Base-by-base conservation (phyloP, 2,113 vertebrate species). In the Mormyrus lacerda region DNA sequence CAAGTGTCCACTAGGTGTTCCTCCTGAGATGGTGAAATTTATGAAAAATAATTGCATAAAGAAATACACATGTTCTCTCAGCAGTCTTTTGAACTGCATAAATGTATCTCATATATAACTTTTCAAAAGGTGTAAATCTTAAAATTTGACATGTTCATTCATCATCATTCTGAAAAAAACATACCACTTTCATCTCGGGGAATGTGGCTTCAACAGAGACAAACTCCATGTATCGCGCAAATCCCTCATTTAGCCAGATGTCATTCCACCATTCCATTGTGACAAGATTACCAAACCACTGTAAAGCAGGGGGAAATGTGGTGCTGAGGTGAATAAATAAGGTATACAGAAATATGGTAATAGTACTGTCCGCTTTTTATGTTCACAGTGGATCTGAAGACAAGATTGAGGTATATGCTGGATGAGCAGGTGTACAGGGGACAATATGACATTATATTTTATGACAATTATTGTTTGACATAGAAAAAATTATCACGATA, bases 281-380 rank as follows among this genome's bases (percentile, higher is more conserved):
- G 89, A 96, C 95, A 91, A 96, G 91, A 90, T 95, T 95, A 69
- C 95, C 95, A 91, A 96, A 96, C 95, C 95, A 96, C 95, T 96
- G 91, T 58, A 88, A 86, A 11, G 48, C 45, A 45, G 42, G 42
- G 24, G 27, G 21, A 88, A n/a, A 48, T 24, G 44, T 47, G 21
- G 61, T 39, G 55, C 55, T 2, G 87, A n/a, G 21, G 73, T 69
- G 42, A 69, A 45, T 21, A 45, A 24, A 13, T 24, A 17, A 17
- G 11, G 45, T 10, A 44, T 24, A 51, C 39, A 8, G 53, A 13
- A 88, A 35, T 65, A 24, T 44, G 15, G 55, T n/a, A 65, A 65
- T 31, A 21, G 86, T 55, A 39, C 45, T n/a, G 15, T 82, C 31
- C 8, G 1, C 76, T 27, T 11, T 11, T 31, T 65, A 65, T 27